phyloP scores from a whole-genome alignment of 2,113 vertebrate species.

The Piprites chloris region DNA sequence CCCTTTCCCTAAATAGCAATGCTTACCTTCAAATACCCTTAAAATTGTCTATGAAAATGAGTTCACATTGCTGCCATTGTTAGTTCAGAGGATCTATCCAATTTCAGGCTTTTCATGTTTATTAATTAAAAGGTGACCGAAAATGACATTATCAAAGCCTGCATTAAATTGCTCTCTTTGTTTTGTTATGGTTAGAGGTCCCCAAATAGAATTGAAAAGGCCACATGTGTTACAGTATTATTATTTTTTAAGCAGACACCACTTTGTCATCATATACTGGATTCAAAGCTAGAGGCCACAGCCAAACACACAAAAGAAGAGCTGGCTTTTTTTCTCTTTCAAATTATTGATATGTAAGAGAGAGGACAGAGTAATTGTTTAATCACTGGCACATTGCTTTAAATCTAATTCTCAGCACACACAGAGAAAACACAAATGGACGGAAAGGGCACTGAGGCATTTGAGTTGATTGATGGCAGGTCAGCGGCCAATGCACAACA shows the following conservation, averaged over 20 bases:
- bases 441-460: conserved; percentile 64
- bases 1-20: not conserved
- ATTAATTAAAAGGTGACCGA: conserved; percentile 59
- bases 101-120: conserved; percentile 42
- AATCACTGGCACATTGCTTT: conserved; percentile 56
- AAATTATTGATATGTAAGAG: conserved; percentile 46
- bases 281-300: conserved; percentile 32
- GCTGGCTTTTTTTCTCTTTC: conserved; percentile 24
- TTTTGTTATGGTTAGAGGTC: conserved; percentile 31
- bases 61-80: conserved; percentile 19
- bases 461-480: conserved; percentile 63
- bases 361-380: conserved; percentile 55
- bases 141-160: conserved; percentile 40
- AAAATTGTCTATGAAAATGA: conserved; percentile 15
- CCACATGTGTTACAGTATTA: conserved; percentile 13
- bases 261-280: conserved; percentile 29
- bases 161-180: conserved; percentile 36
- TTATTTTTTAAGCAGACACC: conserved; percentile 13
- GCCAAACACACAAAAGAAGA: conserved; percentile 36
- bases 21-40: conserved; percentile 33
- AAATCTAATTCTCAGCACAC: conserved; percentile 50
- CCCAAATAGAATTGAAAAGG: conserved; percentile 39
- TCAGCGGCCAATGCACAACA: conserved; percentile 43
- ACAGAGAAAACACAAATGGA: conserved; percentile 52
- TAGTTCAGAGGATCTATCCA: conserved; percentile 23